A percentile compares a stretch with the other conserved stretches of the same genome.
These are phyloP conservation scores for Semibalanus balanoides DNA, from an alignment of 1,140 invertebrate genomes.

Conservation along the genomic window DNA sequence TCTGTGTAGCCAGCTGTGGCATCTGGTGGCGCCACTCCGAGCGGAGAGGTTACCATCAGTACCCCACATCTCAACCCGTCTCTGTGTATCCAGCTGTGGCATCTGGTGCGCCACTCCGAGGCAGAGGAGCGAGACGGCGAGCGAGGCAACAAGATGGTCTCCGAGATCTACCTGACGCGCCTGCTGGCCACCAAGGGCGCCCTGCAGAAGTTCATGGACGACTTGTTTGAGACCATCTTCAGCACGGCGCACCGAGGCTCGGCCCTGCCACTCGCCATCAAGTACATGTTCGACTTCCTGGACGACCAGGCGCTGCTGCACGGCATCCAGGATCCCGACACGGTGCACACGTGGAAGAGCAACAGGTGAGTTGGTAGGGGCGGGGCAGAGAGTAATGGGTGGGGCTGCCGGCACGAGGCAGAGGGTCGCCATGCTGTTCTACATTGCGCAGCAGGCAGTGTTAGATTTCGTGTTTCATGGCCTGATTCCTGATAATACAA, in stretches of 20 bases:
- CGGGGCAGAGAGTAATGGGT: background rate
- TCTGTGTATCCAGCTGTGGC: background rate
- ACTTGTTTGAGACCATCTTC: conserved; percentile 78
- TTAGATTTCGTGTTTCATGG: too few species aligned
- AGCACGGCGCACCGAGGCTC: conserved; percentile 58
- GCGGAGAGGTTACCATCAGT: too few species aligned
- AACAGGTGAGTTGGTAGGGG: conserved; percentile 56
- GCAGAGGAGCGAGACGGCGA: conserved; percentile 50
- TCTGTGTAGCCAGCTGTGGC: too few species aligned
- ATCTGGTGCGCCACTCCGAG: conserved; percentile 16
- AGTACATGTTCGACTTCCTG: conserved; percentile 91
- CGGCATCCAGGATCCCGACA: conserved; percentile 92
- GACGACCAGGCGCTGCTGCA: conserved; percentile 84
- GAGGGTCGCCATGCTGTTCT: too few species aligned
- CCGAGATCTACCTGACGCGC: conserved; percentile 87
- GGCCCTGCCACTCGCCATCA: conserved; percentile 66
- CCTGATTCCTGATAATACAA: too few species aligned
- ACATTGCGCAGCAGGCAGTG: too few species aligned
- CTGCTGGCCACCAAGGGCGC: conserved; percentile 90
- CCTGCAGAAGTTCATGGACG: conserved; percentile 90
- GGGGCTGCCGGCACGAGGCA: too few species aligned
- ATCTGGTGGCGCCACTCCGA: too few species aligned
- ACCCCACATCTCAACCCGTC: background rate
- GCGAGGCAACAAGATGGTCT: conserved; percentile 57
- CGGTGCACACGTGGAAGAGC: conserved; percentile 99